Percentiles rank a stretch among this genome's conserved stretches.
Conservation (phyloP, 1,140 invertebrate species). For the Magallana ariakensis region DNA sequence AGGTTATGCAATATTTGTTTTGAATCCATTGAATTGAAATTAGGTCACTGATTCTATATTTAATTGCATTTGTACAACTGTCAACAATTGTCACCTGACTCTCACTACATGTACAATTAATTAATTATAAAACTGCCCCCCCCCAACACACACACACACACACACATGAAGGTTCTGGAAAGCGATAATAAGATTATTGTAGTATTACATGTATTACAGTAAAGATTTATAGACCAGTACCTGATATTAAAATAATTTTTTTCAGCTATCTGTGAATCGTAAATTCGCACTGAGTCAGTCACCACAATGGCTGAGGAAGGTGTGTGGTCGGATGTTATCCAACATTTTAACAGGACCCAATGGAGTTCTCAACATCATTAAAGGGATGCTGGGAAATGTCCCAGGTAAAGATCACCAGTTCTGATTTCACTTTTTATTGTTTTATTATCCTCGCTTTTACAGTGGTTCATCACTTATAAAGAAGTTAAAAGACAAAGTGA, state of each 20-base stretch:
- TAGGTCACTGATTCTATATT: not conserved
- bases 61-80: not conserved
- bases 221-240: too few species aligned
- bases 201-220: too few species aligned
- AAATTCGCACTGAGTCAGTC: slow-evolving; percentile 61
- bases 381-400: slow-evolving; percentile 81
- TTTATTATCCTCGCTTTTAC: too few species aligned
- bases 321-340: slow-evolving; percentile 84
- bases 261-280: slow-evolving; percentile 15
- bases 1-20: too few species aligned
- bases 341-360: slow-evolving; percentile 82
- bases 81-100: not conserved
- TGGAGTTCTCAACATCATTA: slow-evolving; percentile 84
- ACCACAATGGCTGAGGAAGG: slow-evolving; percentile 84
- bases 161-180: too few species aligned
- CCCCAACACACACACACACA: too few species aligned
- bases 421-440: too few species aligned
- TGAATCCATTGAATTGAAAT: too few species aligned
- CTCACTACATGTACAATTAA: not conserved
- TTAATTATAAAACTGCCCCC: too few species aligned
- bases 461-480: too few species aligned
- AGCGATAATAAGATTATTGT: too few species aligned
- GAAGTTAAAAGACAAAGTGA: too few species aligned
- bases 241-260: not conserved
- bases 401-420: slow-evolving; percentile 68